These are phyloP conservation scores for Notechis scutatus DNA, from an alignment of 2,113 vertebrate species.

Conservation along the genomic window DNA sequence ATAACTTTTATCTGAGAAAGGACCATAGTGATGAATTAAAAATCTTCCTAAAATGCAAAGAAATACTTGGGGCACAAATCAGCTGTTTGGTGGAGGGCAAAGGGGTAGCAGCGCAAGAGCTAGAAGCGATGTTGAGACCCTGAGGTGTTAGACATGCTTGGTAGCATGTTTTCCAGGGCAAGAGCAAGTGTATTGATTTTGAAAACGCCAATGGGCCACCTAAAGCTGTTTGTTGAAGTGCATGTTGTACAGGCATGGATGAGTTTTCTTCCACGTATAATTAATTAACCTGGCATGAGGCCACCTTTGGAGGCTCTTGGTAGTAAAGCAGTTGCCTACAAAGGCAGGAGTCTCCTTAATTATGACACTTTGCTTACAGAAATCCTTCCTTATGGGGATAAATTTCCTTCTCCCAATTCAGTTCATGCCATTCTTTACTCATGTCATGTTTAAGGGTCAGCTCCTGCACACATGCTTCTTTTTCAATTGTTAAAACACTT, in stretches of 20 bases:
- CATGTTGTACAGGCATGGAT: background rate
- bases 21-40: background rate
- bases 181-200: background rate
- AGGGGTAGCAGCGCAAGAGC: background rate
- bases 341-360: background rate
- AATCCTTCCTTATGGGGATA: background rate
- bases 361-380: background rate
- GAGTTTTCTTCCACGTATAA: background rate
- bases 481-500: background rate
- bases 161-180: background rate
- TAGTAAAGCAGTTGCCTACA: background rate
- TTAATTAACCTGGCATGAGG: background rate
- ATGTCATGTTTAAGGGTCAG: background rate
- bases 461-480: background rate
- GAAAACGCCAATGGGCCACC: background rate
- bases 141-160: background rate
- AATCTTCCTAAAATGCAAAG: background rate
- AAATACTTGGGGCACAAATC: background rate
- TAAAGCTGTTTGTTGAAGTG: background rate
- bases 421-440: background rate
- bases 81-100: background rate
- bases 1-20: background rate
- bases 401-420: background rate
- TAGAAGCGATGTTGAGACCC: background rate
- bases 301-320: background rate